Percentiles rank a stretch among this genome's conserved stretches.
Conservation (phyloP, 2,113 vertebrate species). For the Mormyrus iriodes region DNA sequence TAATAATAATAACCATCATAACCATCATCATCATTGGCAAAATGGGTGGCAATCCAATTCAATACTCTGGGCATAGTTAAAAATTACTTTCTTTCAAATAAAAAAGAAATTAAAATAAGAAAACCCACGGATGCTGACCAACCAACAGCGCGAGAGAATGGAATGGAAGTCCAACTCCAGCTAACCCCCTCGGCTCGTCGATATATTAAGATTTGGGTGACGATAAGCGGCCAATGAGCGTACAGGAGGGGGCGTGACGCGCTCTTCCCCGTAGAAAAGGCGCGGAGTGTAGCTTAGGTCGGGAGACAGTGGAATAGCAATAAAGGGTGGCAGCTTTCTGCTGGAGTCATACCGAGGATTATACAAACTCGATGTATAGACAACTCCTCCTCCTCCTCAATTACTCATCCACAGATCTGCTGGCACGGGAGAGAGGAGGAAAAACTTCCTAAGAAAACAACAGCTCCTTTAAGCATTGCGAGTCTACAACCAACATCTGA, state of each 20-base stretch:
- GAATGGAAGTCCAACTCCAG: conserved; percentile 21
- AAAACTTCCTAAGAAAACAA: conserved; percentile 41
- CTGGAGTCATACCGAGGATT: conserved; percentile 55
- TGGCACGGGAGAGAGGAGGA: conserved; percentile 44
- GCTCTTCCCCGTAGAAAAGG: conserved; percentile 89
- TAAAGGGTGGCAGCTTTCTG: conserved; percentile 54
- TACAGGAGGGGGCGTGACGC: conserved; percentile 75
- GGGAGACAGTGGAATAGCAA: conserved; percentile 69
- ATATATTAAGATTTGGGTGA: conserved; percentile 59
- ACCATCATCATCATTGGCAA: not conserved
- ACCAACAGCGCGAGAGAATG: conserved; percentile 17
- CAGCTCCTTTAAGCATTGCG: conserved; percentile 36
- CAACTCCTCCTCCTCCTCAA: conserved; percentile 66
- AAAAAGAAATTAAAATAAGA: not conserved
- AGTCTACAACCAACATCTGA: conserved; percentile 26
- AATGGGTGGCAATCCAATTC: not conserved
- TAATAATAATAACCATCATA: not conserved
- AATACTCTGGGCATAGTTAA: not conserved
- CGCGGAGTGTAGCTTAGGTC: conserved; percentile 74
- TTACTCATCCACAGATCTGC: conserved; percentile 58
- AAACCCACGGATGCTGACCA: not conserved
- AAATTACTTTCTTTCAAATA: not conserved
- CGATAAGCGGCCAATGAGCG: conserved; percentile 74
- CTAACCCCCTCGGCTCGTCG: conserved; percentile 22
- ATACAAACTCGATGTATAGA: conserved; percentile 66